Evolutionary conservation across 2,888 invertebrate genomes (phyloP), one percentile per base, ranked within the genome.

Genomic region (Alitta virens): DNA sequence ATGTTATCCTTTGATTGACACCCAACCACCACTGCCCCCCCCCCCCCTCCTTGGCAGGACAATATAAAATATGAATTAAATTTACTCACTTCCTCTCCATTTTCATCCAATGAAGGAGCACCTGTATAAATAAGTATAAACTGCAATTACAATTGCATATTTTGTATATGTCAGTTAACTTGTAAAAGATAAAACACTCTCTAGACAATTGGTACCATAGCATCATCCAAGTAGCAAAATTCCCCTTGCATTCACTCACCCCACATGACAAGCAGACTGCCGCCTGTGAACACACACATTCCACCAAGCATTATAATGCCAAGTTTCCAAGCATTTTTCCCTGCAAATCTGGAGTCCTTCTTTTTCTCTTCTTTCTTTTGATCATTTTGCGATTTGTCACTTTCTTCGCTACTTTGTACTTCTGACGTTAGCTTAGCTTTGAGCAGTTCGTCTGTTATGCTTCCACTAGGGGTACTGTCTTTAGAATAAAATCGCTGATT

Each of bases 31-130:
- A n/a, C n/a, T n/a, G n/a, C n/a, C n/a, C n/a, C n/a, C n/a, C n/a
- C n/a, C n/a, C n/a, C n/a, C n/a, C n/a, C n/a, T n/a, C n/a, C n/a
- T n/a, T n/a, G n/a, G n/a, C n/a, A n/a, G n/a, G n/a, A n/a, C n/a
- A n/a, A n/a, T 53, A 25, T 23, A 14, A 23, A 53, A 12, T 46
- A 49, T 43, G 33, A 57, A 57, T 33, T 9, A 9, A 3, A 55
- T 55, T 7, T 43, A 71, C 87, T 86, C 9, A 93, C 86, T 2
- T 86, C 71, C 59, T 88, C 85, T 0, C 93, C 93, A 27, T 89
- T 86, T 58, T 88, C 88, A 71, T 89, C 90, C 5, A 85, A 82
- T 50, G 86, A 84, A 0, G 94, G 91, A n/a, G 88, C 87, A 0
- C 92, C 91, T 85, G 88, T 86, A 12, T 7, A 72, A 88, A 86